Evolutionary conservation across 2,888 invertebrate species (phyloP), one percentile per base, ranked within the genome.

Genomic region (Disparrhopalites patrizii): DNA sequence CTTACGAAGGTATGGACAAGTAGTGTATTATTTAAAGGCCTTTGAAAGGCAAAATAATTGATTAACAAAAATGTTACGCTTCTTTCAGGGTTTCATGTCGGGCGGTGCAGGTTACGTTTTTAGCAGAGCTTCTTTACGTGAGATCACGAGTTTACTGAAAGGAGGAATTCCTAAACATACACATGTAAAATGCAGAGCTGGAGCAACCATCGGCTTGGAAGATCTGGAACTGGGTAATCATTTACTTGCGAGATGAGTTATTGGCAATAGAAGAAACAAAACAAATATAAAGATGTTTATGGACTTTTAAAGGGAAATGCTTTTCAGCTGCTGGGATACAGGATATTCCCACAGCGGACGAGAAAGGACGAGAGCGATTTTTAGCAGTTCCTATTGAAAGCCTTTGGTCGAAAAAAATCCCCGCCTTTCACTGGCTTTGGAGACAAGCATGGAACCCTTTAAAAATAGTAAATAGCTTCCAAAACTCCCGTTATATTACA

Each of bases 91-190:
- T 8, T 74, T 73, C 65, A 72, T 75, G 72, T 71, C 72, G 1
- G 75, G 75, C 2, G 75, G 75, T 20, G 70, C 73, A 8, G 75
- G 73, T 5, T 75, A 75, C 43, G 72, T 71, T 1, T 71, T 72
- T 50, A 75, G 69, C 57, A 56, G 28, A 50, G 25, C 58, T 1
- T 66, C 68, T 4, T 38, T 70, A 28, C 36, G 51, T 31, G 60
- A 65, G 31, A 54, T 70, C 1, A 61, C 62, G 18, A 38, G 23
- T 15, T 56, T 69, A 15, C 40, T 69, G 10, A 47, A 20, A 47
- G 7, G 7, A 18, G n/a, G n/a, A 18, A 8, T 31, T 13, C 56
- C n/a, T 10, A 31, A 13, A 30, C 4, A n/a, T 18, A n/a, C n/a
- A 43, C 4, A n/a, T 18, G n/a, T 13, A 43, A 38, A 60, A n/a